Percentiles rank a stretch among this genome's conserved stretches.
These are phyloP conservation scores for Xylocopa sonorina DNA, from an alignment of 1,140 invertebrate genomes.

Conservation along the genomic window DNA sequence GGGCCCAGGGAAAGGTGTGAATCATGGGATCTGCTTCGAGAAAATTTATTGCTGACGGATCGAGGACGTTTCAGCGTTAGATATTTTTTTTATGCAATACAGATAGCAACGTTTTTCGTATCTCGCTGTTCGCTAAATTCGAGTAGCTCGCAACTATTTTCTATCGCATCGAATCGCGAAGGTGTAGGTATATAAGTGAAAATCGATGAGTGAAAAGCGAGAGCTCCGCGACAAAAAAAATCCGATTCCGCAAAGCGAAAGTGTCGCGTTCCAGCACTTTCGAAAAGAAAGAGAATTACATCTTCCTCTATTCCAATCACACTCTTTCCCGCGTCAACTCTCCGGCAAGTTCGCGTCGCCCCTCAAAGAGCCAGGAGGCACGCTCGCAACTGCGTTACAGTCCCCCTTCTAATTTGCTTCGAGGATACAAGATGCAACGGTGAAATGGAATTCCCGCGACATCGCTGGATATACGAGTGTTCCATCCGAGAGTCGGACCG, in stretches of 20 bases:
- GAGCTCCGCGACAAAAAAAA: no score
- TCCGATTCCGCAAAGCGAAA: no score
- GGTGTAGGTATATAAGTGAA: no score
- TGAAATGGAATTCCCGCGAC: neutral
- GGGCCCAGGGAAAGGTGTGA: neutral
- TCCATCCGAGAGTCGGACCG: no score
- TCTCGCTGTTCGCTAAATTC: no score
- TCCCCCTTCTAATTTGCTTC: neutral
- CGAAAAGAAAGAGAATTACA: neutral
- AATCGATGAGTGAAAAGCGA: no score
- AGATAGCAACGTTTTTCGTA: no score
- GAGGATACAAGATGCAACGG: neutral
- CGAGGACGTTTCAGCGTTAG: neutral
- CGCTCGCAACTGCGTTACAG: neutral
- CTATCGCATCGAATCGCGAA: no score
- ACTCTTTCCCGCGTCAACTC: no score
- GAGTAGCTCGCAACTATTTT: no score
- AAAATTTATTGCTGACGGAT: conserved; percentile 21
- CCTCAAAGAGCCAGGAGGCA: neutral
- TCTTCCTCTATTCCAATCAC: neutral
- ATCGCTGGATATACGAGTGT: no score
- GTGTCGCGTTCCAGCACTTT: neutral
- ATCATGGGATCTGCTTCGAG: neutral
- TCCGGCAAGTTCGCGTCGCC: neutral
- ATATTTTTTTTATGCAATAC: no score